These are phyloP conservation scores for Sabatieria punctata DNA, from an alignment of 2,888 invertebrate species.

Conservation along the genomic window DNA sequence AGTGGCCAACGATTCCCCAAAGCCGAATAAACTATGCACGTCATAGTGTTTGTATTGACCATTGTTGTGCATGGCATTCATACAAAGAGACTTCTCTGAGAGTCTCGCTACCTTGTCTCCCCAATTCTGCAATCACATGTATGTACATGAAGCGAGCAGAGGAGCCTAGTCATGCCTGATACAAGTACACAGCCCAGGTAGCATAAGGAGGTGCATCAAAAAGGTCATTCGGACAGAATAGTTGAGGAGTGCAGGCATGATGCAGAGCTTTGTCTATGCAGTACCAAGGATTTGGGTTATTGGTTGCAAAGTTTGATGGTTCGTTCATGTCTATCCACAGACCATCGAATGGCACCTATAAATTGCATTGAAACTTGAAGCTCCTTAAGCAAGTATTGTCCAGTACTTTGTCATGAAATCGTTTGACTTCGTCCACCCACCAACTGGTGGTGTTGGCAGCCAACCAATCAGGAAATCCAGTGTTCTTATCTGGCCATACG, in stretches of 20 bases:
- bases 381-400: no score
- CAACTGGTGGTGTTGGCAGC: constrained; percentile 20
- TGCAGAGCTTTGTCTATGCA: no score
- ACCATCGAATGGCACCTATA: constrained; percentile 56
- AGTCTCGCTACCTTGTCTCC: no score
- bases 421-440: constrained; percentile 23
- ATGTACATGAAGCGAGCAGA: no score
- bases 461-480: constrained; percentile 26
- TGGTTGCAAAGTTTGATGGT: constrained; percentile 53
- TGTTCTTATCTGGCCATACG: constrained; percentile 24
- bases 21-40: constrained; percentile 59
- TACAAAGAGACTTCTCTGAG: constrained; percentile 17
- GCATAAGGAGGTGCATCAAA: constrained; percentile 24
- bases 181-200: constrained; percentile 16
- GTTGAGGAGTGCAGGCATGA: constrained; percentile 6
- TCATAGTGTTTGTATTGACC: constrained; percentile 45
- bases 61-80: constrained; percentile 3
- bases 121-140: no score
- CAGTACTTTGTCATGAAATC: constrained; percentile 16
- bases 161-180: no score
- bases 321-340: constrained; percentile 84
- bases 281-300: constrained; percentile 10
- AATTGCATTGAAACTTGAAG: no score
- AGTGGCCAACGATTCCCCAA: constrained; percentile 55
- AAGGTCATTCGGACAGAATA: constrained; percentile 14